Conservation (phyloP, 2,113 vertebrate genomes). For the Psittacara wagleri region DNA sequence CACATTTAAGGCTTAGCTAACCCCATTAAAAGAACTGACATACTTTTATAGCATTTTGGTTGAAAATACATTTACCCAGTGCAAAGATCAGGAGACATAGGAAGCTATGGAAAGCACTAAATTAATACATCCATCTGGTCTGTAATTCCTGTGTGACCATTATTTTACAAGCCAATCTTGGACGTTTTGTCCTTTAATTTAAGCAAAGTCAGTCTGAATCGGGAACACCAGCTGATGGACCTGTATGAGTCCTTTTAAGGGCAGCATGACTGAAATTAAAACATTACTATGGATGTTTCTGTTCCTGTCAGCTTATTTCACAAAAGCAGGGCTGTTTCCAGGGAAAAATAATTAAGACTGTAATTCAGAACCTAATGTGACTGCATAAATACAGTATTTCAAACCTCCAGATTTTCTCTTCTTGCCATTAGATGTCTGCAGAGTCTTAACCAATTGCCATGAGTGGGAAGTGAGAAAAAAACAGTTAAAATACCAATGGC, state of each 20-base stretch:
- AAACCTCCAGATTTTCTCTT: not conserved
- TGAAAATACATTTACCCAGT: not conserved
- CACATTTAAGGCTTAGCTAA: not conserved
- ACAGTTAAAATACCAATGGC: not conserved
- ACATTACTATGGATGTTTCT: not conserved
- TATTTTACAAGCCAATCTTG: not conserved
- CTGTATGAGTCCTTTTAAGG: not conserved
- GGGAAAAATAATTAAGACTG: not conserved
- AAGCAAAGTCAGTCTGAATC: not conserved
- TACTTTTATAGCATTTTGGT: not conserved
- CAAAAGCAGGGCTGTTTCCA: not conserved
- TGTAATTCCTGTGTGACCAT: not conserved
- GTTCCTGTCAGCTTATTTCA: not conserved
- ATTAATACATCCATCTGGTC: not conserved
- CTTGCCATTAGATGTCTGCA: not conserved
- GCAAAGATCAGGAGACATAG: not conserved
- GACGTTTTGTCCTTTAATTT: not conserved
- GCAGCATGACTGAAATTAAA: not conserved
- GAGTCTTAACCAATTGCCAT: not conserved
- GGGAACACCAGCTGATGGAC: not conserved
- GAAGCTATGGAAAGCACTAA: not conserved
- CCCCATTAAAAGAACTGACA: not conserved
- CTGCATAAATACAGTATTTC: not conserved
- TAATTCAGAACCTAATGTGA: not conserved
- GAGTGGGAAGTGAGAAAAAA: not conserved